Conservation (phyloP, 2,113 vertebrate genomes). For the Chaetodon auriga region DNA sequence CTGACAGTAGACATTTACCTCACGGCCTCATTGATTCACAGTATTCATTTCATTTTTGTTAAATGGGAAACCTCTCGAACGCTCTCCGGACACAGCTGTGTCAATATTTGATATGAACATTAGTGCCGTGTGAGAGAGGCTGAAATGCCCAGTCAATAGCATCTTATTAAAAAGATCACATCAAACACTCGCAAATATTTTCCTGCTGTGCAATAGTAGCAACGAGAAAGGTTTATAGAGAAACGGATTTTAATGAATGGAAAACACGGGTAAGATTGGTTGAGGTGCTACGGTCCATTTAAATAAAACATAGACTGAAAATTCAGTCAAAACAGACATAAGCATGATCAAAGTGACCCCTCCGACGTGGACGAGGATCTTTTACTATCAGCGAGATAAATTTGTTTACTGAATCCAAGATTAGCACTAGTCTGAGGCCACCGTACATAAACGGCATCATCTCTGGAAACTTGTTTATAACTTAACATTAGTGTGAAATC, state of each 20-base stretch:
- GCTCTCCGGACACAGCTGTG: constrained; percentile 59
- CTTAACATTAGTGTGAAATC: constrained; percentile 30
- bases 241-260: neutral
- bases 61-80: neutral
- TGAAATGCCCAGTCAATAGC: constrained; percentile 22
- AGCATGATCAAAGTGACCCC: neutral
- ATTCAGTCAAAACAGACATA: constrained; percentile 8
- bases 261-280: neutral
- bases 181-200: constrained; percentile 5
- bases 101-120: constrained; percentile 66
- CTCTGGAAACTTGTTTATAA: constrained; percentile 29
- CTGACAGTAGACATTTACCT: constrained; percentile 6
- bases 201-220: constrained; percentile 3
- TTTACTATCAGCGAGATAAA: constrained; percentile 5
- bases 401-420: constrained; percentile 6
- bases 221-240: neutral
- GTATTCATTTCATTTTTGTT: constrained; percentile 6
- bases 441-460: neutral
- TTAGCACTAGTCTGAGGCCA: neutral
- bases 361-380: neutral
- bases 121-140: constrained; percentile 21
- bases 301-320: constrained; percentile 14
- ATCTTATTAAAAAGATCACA: constrained; percentile 30
- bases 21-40: neutral
- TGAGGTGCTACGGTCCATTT: neutral